Evolutionary conservation across 2,888 invertebrate genomes (phyloP).

Genomic region (Microchrysa polita): DNA sequence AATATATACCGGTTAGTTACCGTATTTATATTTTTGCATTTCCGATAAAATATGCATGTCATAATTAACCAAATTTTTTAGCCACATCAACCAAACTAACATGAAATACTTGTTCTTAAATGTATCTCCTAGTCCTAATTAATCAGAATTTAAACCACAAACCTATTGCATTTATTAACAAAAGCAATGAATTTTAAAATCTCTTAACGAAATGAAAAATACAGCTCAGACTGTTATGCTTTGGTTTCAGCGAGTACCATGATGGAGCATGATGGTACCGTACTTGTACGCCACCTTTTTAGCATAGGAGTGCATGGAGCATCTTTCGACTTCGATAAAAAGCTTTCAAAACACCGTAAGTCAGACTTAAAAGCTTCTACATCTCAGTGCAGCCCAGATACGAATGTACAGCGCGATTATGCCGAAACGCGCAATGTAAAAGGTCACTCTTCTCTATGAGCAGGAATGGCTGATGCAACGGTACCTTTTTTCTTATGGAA

Average conservation of each 20-base stretch:
- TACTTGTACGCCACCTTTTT: background rate
- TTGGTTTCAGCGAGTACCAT: background rate
- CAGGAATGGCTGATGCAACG: conserved; percentile 15
- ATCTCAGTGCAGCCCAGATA: background rate
- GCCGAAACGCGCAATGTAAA: too few relatives aligned
- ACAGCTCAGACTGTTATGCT: background rate
- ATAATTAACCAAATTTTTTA: too few relatives aligned
- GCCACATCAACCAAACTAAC: too few relatives aligned
- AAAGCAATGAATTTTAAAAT: too few relatives aligned
- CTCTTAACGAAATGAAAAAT: too few relatives aligned
- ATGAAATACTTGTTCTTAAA: too few relatives aligned
- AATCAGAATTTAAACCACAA: too few relatives aligned
- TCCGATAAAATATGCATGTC: too few relatives aligned
- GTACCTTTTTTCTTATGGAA: conserved; percentile 9
- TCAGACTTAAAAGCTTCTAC: conserved; percentile 10
- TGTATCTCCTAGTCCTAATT: too few relatives aligned
- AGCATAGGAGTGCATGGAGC: background rate
- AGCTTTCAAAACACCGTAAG: conserved; percentile 10
- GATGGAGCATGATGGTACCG: conserved; percentile 11
- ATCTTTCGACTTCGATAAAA: conserved; percentile 9
- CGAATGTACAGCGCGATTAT: background rate
- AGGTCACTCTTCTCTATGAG: background rate
- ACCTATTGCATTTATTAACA: too few relatives aligned
- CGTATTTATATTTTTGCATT: too few relatives aligned
- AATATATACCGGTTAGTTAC: too few relatives aligned